Evolutionary conservation across 2,888 invertebrate species (phyloP).

Genomic region (Morpho achilles): DNA sequence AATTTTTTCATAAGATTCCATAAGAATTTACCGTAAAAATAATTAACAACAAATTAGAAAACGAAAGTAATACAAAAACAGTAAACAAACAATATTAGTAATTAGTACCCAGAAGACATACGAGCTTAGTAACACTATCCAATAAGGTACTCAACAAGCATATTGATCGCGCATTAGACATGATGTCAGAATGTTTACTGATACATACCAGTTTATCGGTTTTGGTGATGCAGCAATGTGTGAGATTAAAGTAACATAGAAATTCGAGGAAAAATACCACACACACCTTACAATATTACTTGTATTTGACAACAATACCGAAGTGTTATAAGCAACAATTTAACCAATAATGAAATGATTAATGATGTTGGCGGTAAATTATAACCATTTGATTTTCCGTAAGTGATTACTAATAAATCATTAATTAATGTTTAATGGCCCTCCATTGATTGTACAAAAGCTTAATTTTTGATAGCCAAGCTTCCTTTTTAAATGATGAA

Average conservation of each 20-base stretch:
- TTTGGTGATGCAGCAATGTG: not conserved
- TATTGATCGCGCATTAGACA: constrained; percentile 16
- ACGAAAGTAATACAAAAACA: constrained; percentile 15
- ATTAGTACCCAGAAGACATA: constrained; percentile 8
- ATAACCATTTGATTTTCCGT: not conserved
- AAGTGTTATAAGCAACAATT: not conserved
- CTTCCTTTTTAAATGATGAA: not conserved
- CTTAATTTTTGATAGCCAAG: no score
- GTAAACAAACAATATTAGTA: constrained; percentile 10
- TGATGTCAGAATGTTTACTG: constrained; percentile 12
- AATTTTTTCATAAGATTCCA: no score
- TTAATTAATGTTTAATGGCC: no score
- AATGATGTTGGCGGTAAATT: not conserved
- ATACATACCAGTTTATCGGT: not conserved
- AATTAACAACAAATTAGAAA: not conserved
- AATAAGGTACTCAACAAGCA: constrained; percentile 7
- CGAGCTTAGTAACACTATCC: constrained; percentile 14
- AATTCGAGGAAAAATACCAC: no score
- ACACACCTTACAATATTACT: no score
- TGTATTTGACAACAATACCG: not conserved
- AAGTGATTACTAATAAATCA: no score
- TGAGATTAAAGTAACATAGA: no score
- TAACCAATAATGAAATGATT: not conserved
- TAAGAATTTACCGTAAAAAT: not conserved
- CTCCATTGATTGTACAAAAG: no score